Base-by-base conservation (phyloP, 2,888 invertebrate species). In the Pasiphila rectangulata region DNA sequence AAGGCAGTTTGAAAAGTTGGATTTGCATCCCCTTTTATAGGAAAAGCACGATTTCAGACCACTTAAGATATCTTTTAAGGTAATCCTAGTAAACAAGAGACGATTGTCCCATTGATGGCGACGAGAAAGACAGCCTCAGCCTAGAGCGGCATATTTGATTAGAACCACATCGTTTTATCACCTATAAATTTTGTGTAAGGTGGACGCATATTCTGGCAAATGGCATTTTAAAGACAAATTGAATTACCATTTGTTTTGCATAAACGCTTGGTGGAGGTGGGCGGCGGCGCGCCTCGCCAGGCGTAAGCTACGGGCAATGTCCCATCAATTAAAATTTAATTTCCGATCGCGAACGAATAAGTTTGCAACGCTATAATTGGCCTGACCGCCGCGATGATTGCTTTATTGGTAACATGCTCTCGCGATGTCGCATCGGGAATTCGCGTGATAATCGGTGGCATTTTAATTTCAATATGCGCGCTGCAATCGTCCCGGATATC, bases 241-340 rank as follows among this genome's bases (percentile, higher is more conserved):
- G 75, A 84, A 85, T 83, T 80, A 81, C 69, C 72, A 79, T 79
- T 67, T 68, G 67, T 70, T 84, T 83, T 79, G 78, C 82, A 85
- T 84, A 83, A 84, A 75, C 65, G 73, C 68, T 69, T 55, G 67
- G 69, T 64, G 59, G 56, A 55, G 54, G 55, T 51, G 56, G 46
- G 59, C 61, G 63, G 61, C 60, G 57, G 57, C 52, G 63, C 60
- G 56, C 57, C 54, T 57, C 54, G 63, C 58, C 51, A 60, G 61
- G 45, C 53, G 41, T 19, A 15, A 20, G 74, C 60, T 66, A 69
- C 64, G 62, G 56, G 56, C 71, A 61, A 56, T 63, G 66, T 64
- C 67, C 72, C 77, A 79, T 83, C 79, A 83, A 85, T 87, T 85
- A 82, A 81, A 75, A 73, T 83, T 85, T 83, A 86, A 83, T 83